Conservation (phyloP, 2,888 invertebrate genomes). For the Tromatobia lineatoria region DNA sequence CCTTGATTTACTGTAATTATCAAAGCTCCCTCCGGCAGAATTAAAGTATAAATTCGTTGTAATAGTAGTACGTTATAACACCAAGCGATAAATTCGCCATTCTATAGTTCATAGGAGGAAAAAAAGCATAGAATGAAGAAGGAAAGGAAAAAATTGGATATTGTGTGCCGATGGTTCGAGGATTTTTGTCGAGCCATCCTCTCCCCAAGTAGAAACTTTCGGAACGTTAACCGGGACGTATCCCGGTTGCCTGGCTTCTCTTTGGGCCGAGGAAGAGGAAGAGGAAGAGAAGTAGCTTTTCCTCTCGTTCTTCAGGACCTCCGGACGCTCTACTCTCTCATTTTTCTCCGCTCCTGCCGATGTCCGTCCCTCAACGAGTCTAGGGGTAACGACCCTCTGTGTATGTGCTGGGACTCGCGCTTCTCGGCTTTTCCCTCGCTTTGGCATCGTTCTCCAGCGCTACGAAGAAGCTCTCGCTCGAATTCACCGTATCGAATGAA, state of each 20-base stretch:
- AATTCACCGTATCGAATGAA: slow-evolving; percentile 58
- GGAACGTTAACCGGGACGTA: slow-evolving; percentile 33
- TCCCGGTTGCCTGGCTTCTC: slow-evolving; percentile 2
- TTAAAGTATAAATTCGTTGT: slow-evolving; percentile 1
- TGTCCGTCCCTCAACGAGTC: slow-evolving; percentile 7
- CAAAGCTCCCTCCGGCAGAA: background rate
- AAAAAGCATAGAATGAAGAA: background rate
- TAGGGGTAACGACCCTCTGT: slow-evolving; percentile 51
- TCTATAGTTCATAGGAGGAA: background rate
- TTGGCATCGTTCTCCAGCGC: slow-evolving; percentile 53
- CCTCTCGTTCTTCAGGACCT: slow-evolving; percentile 9
- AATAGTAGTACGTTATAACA: background rate
- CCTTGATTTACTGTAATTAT: slow-evolving; percentile 10
- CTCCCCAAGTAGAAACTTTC: slow-evolving; percentile 27
- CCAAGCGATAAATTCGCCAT: slow-evolving; percentile 8
- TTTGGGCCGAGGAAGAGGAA: background rate
- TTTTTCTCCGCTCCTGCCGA: slow-evolving; percentile 13
- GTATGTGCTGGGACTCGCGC: background rate
- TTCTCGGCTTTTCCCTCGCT: background rate
- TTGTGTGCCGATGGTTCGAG: slow-evolving; percentile 11
- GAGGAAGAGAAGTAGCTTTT: slow-evolving; percentile 14
- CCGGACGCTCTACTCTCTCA: background rate
- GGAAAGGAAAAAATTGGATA: slow-evolving; percentile 20
- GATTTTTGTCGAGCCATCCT: slow-evolving; percentile 1
- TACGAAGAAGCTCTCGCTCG: slow-evolving; percentile 23